Evolutionary conservation across 2,888 invertebrate genomes (phyloP).

Genomic region (Argyra leucocephala): DNA sequence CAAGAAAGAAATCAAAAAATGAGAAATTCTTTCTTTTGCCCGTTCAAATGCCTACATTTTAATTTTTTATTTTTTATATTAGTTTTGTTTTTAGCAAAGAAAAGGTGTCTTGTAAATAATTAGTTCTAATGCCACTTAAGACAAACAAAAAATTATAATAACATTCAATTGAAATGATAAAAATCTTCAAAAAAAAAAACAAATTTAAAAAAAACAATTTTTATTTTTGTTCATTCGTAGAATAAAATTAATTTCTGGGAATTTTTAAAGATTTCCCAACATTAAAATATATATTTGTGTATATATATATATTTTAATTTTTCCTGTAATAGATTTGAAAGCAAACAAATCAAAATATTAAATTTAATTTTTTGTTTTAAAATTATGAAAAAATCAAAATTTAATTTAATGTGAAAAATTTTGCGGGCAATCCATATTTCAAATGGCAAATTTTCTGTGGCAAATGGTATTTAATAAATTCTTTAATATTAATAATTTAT

Average conservation of each 20-base stretch:
- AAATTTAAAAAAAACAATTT: not conserved
- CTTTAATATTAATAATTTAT: too few species aligned
- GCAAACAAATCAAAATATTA: not conserved
- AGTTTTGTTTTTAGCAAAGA: not conserved
- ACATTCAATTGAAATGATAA: not conserved
- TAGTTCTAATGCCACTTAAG: slow-evolving; percentile 6
- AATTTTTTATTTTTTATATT: not conserved
- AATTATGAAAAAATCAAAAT: too few species aligned
- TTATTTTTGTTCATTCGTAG: not conserved
- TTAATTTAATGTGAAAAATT: not conserved
- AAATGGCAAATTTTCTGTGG: too few species aligned
- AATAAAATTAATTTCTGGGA: not conserved
- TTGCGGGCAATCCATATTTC: not conserved
- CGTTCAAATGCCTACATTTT: too few species aligned
- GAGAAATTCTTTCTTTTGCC: not conserved
- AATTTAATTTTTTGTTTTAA: not conserved
- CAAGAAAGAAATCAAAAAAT: too few species aligned
- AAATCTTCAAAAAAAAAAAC: not conserved
- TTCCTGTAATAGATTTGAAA: not conserved
- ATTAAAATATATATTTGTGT: not conserved
- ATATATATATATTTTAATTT: not conserved
- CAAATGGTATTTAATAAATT: too few species aligned
- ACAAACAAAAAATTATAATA: not conserved
- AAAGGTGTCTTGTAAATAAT: not conserved
- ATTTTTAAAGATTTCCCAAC: not conserved